phyloP scores from a whole-genome alignment of 2,888 invertebrate genomes.

The Eupithecia centaureata region DNA sequence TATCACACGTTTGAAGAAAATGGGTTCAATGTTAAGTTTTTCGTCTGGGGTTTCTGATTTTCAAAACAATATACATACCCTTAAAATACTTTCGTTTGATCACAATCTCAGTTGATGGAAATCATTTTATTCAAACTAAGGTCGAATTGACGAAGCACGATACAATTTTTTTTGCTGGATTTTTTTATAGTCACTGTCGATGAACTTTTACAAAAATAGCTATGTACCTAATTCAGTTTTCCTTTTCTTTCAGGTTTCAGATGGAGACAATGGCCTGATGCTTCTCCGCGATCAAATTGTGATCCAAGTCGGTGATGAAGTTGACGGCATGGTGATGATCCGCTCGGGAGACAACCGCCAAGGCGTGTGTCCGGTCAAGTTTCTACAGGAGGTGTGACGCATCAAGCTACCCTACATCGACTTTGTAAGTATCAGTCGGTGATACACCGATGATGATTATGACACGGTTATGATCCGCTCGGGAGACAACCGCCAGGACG shows the following conservation, averaged over 20 bases:
- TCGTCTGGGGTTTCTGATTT: too few relatives aligned
- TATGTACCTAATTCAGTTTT: constrained; percentile 16
- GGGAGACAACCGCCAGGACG: constrained; percentile 95
- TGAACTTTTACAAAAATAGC: too few relatives aligned
- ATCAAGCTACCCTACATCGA: constrained; percentile 72
- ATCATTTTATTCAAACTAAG: too few relatives aligned
- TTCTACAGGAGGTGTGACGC: constrained; percentile 97
- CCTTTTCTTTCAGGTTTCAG: constrained; percentile 88
- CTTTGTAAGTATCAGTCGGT: constrained; percentile 27
- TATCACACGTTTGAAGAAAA: too few relatives aligned
- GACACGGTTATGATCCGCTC: constrained; percentile 97
- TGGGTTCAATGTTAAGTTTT: too few relatives aligned
- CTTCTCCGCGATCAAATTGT: constrained; percentile 96
- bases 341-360: constrained; percentile 96
- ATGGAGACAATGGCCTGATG: constrained; percentile 92
- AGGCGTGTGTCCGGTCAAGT: constrained; percentile 96
- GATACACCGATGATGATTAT: constrained; percentile 89
- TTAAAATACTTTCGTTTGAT: too few relatives aligned
- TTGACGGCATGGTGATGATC: constrained; percentile 97
- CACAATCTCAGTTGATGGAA: too few relatives aligned
- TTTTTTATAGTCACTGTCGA: too few relatives aligned
- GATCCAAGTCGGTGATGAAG: constrained; percentile 94
- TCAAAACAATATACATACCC: too few relatives aligned
- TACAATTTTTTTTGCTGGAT: too few relatives aligned
- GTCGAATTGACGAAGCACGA: too few relatives aligned